Base-by-base conservation (phyloP, 2,113 vertebrate species). In the Megalops atlanticus region DNA sequence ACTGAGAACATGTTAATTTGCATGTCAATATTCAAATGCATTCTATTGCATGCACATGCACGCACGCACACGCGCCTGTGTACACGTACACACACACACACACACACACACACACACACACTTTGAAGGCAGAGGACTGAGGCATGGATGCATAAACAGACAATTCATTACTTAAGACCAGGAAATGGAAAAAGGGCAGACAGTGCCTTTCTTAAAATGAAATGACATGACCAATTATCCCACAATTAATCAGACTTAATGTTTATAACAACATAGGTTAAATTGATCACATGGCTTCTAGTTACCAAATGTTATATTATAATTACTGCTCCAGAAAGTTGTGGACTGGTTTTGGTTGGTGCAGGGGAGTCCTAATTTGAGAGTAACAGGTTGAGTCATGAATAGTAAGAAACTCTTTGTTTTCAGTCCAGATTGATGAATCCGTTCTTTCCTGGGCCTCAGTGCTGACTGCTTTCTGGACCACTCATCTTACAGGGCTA, bases 361-460 rank as follows among this genome's bases (percentile, higher is more conserved):
- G 31, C 47, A 52, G 33, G 36, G 21, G 14, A 77, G 31, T 15
- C 33, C 27, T 39, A 33, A 70, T 45, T 49, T 80, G 16, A 36
- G 54, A 49, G 49, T 52, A 33, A 12, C 72, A 79, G 45, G 83
- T 79, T 74, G 5, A 36, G 35, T 70, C 58, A 71, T 41, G 38
- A 58, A 81, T 24, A 71, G n/a, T n/a, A n/a, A n/a, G 79, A 18
- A 81, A 21, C 16, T 80, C 24, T 74, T 69, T 69, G 71, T 81
- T 83, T 82, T 47, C 41, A 27, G 35, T 80, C 72, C 72, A 74
- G 49, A 77, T n/a, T 36, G 27, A 81, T 69, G n/a, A 73, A 77
- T 68, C 35, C n/a, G n/a, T 81, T 76, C 4, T 33, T 38, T 74
- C 43, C 27, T 69, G 49, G 86, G 79, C 79, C 45, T 47, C 12